Percentiles rank a stretch among this genome's conserved stretches.
Evolutionary conservation across 2,888 invertebrate species (phyloP).

Genomic region (Nebria brevicollis): DNA sequence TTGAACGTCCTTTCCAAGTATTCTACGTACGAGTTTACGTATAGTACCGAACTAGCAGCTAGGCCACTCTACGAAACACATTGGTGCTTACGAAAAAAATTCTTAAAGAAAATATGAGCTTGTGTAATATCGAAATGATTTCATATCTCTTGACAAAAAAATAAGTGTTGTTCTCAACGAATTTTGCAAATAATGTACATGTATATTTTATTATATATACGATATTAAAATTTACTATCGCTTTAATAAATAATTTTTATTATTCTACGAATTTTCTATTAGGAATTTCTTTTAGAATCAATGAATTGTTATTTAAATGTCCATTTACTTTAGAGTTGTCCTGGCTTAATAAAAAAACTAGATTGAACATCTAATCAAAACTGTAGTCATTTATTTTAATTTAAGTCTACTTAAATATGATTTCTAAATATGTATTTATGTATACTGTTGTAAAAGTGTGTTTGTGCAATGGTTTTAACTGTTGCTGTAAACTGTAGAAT

Average conservation of each 20-base stretch:
- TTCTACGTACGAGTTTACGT: background rate
- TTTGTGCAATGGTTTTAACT: background rate
- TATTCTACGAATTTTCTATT: no score
- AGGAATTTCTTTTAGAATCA: no score
- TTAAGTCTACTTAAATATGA: no score
- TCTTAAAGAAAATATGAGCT: conserved; percentile 2
- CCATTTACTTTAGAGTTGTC: no score
- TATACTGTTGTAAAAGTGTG: background rate
- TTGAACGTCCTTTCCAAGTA: conserved; percentile 10
- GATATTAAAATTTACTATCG: no score
- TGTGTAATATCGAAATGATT: conserved; percentile 7
- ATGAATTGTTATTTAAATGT: no score
- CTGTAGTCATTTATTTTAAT: no score
- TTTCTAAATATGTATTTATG: background rate
- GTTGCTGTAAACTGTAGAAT: background rate
- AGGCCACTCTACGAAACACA: background rate
- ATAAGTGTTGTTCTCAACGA: background rate
- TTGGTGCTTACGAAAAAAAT: background rate
- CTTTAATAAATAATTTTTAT: no score
- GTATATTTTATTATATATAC: background rate
- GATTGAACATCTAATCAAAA: no score
- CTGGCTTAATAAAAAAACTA: no score
- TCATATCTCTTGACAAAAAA: background rate
- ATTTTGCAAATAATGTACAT: background rate
- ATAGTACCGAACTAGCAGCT: background rate